A percentile compares a stretch with the other conserved stretches of the same genome.
These are phyloP conservation scores for Tubulanus polymorphus DNA, from an alignment of 2,888 invertebrate species.

Conservation along the genomic window DNA sequence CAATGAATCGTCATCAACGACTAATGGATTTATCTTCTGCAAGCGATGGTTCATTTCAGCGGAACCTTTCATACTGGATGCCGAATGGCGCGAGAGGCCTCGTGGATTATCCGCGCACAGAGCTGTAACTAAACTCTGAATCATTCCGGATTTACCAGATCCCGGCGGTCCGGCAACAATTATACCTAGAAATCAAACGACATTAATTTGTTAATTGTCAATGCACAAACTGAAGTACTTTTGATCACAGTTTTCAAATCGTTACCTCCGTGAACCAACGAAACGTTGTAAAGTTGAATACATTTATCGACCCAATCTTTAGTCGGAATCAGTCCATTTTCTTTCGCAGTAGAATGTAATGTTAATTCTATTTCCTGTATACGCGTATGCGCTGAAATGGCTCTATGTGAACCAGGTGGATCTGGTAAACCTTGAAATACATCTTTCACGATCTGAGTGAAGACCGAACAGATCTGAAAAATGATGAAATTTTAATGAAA, in stretches of 20 bases:
- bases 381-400: conserved; percentile 30
- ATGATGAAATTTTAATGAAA: neutral
- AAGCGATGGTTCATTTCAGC: conserved; percentile 46
- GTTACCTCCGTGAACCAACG: conserved; percentile 48
- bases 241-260: too few species aligned
- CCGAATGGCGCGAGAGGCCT: conserved; percentile 33
- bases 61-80: conserved; percentile 24
- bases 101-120: conserved; percentile 36
- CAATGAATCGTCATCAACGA: conserved; percentile 44
- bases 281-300: conserved; percentile 45
- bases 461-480: conserved; percentile 38
- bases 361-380: conserved; percentile 37
- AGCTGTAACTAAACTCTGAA: conserved; percentile 47
- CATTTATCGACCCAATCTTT: conserved; percentile 50
- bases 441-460: conserved; percentile 44
- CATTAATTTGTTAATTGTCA: too few species aligned
- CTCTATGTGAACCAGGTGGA: conserved; percentile 26
- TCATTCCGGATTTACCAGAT: conserved; percentile 50
- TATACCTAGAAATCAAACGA: conserved; percentile 34
- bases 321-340: conserved; percentile 41
- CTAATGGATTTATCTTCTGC: conserved; percentile 49
- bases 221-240: too few species aligned
- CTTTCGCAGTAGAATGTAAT: conserved; percentile 33
- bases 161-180: conserved; percentile 51
- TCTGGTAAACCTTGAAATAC: conserved; percentile 46